Percentiles rank a stretch among this genome's conserved stretches.
Evolutionary conservation across 2,888 invertebrate species (phyloP).

Genomic region (Cosmopolites sordidus): DNA sequence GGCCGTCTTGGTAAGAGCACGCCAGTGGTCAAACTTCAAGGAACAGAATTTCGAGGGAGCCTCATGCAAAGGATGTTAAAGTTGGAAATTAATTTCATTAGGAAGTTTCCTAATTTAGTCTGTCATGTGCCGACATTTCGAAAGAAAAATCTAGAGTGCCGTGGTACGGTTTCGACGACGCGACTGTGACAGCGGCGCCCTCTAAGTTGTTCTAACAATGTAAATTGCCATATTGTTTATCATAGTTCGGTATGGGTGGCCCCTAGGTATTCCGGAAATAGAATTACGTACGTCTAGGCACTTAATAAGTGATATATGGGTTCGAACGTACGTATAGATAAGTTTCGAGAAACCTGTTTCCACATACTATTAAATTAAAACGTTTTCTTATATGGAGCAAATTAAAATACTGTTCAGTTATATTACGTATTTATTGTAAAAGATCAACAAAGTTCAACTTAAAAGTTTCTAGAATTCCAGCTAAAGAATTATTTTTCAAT

Average conservation of each 20-base stretch:
- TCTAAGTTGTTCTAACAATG: constrained; percentile 1
- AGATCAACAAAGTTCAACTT: too few species aligned
- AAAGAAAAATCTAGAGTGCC: constrained; percentile 34
- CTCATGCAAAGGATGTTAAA: constrained; percentile 27
- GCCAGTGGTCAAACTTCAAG: constrained; percentile 21
- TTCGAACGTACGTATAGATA: too few species aligned
- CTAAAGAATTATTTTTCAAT: too few species aligned
- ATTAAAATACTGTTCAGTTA: too few species aligned
- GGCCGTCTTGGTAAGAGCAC: too few species aligned
- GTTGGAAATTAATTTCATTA: constrained; percentile 43
- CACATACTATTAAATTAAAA: too few species aligned
- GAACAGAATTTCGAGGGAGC: constrained; percentile 15
- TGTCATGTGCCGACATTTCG: constrained; percentile 45
- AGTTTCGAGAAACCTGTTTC: too few species aligned
- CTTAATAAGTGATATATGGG: not conserved
- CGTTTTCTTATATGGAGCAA: too few species aligned
- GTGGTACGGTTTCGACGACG: not conserved
- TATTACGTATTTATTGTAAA: too few species aligned
- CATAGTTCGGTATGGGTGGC: not conserved
- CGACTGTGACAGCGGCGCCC: constrained; percentile 1
- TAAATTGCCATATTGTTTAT: constrained; percentile 2
- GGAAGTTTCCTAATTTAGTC: constrained; percentile 46
- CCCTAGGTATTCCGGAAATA: not conserved
- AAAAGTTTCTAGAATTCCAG: too few species aligned
- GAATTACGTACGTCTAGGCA: not conserved